Conservation (phyloP, 2,113 vertebrate species). For the Dendropsophus ebraccatus region DNA sequence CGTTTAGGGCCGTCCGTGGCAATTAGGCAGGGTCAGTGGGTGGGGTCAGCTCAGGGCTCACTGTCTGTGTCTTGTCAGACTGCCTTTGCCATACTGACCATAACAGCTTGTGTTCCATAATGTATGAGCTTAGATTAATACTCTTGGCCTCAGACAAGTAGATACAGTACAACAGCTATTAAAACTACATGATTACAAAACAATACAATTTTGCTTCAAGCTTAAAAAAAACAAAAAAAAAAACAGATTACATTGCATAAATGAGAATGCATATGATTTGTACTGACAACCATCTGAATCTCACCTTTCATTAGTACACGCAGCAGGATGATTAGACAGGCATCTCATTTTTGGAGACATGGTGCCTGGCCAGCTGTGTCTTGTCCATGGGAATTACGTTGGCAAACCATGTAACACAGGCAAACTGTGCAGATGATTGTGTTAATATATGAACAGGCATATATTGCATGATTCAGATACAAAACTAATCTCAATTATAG, state of each 20-base stretch:
- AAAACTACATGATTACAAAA: conserved; percentile 6
- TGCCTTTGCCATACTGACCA: too few species aligned
- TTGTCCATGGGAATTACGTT: conserved; percentile 27
- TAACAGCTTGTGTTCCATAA: not conserved
- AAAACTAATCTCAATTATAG: not conserved
- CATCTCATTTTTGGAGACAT: conserved; percentile 1
- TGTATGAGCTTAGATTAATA: not conserved
- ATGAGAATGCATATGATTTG: not conserved
- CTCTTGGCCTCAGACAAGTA: not conserved
- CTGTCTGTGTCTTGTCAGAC: too few species aligned
- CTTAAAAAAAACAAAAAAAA: too few species aligned
- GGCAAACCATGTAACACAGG: not conserved
- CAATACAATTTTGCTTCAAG: not conserved
- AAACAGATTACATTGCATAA: not conserved
- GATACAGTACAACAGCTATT: not conserved
- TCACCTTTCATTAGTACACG: conserved; percentile 36
- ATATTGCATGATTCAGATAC: not conserved
- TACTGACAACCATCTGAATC: not conserved
- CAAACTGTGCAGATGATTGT: conserved; percentile 3
- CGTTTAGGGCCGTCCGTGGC: too few species aligned
- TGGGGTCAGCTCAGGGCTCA: too few species aligned
- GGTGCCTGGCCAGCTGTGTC: conserved; percentile 16
- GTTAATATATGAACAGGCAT: not conserved
- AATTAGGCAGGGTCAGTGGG: too few species aligned
- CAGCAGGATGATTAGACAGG: conserved; percentile 37